phyloP scores from a whole-genome alignment of 2,888 invertebrate genomes.

The Leucania comma region DNA sequence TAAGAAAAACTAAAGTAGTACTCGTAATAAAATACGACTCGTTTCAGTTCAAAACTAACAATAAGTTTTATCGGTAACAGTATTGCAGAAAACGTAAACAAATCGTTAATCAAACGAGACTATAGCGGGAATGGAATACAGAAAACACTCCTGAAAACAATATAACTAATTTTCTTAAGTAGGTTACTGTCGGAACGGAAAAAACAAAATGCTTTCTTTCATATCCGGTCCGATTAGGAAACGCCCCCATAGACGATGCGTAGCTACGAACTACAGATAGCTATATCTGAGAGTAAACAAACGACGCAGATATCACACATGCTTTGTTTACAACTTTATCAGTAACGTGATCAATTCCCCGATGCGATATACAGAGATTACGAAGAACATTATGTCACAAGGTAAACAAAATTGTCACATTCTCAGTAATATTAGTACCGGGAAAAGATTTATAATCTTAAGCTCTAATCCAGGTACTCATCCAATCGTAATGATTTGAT shows the following conservation, averaged over 20 bases:
- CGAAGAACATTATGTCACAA: conserved; percentile 64
- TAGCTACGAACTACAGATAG: conserved; percentile 35
- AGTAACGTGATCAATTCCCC: conserved; percentile 63
- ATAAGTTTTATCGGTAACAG: neutral
- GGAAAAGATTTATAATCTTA: conserved; percentile 47
- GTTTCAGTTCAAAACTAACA: neutral
- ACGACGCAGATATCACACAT: conserved; percentile 51
- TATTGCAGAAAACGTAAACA: conserved; percentile 6
- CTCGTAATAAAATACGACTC: neutral
- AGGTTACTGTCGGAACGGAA: conserved; percentile 36
- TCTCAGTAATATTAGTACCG: conserved; percentile 53
- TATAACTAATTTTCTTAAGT: conserved; percentile 48
- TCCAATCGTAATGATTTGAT: conserved; percentile 25
- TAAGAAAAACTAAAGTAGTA: neutral
- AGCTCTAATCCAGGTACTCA: conserved; percentile 20
- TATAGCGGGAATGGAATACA: conserved; percentile 12
- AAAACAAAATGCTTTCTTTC: conserved; percentile 53
- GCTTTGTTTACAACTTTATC: conserved; percentile 69
- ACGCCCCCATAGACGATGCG: conserved; percentile 42
- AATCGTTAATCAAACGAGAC: conserved; percentile 14
- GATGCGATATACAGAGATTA: conserved; percentile 65
- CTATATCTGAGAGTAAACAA: conserved; percentile 43
- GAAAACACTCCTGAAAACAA: conserved; percentile 31
- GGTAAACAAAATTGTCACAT: conserved; percentile 51
- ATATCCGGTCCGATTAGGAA: conserved; percentile 50